Evolutionary conservation across 2,888 invertebrate species (phyloP).

Genomic region (Tetanocera ferruginea): DNA sequence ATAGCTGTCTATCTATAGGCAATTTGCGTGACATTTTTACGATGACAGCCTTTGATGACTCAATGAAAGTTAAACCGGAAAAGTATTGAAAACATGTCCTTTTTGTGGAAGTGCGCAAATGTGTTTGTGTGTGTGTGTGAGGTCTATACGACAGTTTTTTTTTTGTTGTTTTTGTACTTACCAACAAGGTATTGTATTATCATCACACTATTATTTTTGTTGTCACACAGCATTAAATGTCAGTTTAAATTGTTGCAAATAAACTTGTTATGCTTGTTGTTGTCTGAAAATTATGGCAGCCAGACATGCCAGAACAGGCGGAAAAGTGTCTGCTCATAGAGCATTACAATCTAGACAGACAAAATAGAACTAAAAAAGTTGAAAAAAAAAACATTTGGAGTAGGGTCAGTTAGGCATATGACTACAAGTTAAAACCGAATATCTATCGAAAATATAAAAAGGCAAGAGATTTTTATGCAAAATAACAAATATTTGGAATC

Average conservation of each 20-base stretch:
- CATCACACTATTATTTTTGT: neutral
- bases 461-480: too few relatives aligned
- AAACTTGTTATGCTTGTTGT: neutral
- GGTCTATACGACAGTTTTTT: neutral
- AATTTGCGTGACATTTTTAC: constrained; percentile 20
- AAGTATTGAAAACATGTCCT: neutral
- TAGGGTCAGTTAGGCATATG: neutral
- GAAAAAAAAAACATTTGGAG: neutral
- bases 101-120: neutral
- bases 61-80: constrained; percentile 31
- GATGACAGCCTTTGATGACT: constrained; percentile 31
- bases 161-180: neutral
- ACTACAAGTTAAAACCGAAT: neutral
- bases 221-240: constrained; percentile 1
- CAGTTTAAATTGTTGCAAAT: constrained; percentile 14
- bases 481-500: too few relatives aligned
- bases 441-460: too few relatives aligned
- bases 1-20: constrained; percentile 1
- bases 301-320: constrained; percentile 1
- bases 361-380: neutral
- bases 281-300: neutral
- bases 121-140: neutral
- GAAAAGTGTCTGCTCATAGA: neutral
- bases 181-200: neutral
- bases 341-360: neutral